Conservation (phyloP, 2,113 vertebrate species). For the Willisornis vidua region DNA sequence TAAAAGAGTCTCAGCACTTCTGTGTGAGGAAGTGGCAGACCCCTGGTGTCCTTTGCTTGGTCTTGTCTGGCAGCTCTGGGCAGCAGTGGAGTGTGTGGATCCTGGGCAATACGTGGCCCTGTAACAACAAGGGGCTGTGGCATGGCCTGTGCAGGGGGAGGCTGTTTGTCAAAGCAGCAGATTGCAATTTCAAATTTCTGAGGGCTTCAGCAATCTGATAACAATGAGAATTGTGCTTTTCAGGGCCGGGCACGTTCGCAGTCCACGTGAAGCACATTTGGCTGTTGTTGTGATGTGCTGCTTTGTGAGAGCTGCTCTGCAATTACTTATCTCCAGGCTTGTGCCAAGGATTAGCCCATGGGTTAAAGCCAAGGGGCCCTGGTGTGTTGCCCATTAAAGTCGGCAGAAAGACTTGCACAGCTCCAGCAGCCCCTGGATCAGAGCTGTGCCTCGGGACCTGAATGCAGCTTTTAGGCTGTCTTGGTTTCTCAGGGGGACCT, state of each 20-base stretch:
- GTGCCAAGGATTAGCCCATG: slow-evolving; percentile 1
- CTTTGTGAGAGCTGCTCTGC: neutral
- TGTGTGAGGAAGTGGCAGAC: neutral
- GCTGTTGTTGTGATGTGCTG: neutral
- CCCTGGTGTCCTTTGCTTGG: neutral
- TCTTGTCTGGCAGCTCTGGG: neutral
- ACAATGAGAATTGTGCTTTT: neutral
- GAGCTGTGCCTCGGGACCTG: neutral
- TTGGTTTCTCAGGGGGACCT: neutral
- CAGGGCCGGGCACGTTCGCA: neutral
- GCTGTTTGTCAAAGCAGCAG: neutral
- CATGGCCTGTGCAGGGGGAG: neutral
- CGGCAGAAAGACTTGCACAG: neutral
- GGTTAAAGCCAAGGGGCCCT: neutral
- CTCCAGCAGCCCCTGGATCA: neutral
- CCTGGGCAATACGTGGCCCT: neutral
- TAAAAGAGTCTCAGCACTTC: neutral
- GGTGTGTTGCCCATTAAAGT: neutral
- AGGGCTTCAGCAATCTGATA: neutral
- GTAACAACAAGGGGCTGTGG: neutral
- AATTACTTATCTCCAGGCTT: neutral
- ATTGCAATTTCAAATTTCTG: neutral
- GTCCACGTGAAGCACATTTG: neutral
- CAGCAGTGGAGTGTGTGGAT: neutral
- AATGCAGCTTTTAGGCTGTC: neutral